Conservation (phyloP, 2,888 invertebrate species). For the Magallana nippona region DNA sequence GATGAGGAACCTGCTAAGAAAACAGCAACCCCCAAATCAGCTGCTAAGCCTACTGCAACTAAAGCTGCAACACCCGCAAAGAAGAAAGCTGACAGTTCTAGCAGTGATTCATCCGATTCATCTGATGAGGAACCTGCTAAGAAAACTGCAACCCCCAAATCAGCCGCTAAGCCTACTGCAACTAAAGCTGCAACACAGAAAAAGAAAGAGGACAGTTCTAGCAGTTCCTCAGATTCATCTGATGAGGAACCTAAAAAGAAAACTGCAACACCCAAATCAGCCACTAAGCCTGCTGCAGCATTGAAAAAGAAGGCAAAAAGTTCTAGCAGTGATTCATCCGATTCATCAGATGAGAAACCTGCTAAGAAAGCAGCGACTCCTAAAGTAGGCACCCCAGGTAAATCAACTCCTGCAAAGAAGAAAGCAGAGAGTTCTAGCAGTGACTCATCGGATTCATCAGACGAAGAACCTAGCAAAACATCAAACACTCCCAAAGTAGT, state of each 20-base stretch:
- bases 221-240: slow-evolving; percentile 34
- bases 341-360: slow-evolving; percentile 46
- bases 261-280: slow-evolving; percentile 41
- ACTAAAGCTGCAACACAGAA: neutral
- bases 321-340: slow-evolving; percentile 43
- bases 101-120: slow-evolving; percentile 50
- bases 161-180: slow-evolving; percentile 39
- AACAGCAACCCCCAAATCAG: slow-evolving; percentile 40
- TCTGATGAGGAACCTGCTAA: slow-evolving; percentile 50
- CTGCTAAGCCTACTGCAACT: slow-evolving; percentile 43
- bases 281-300: slow-evolving; percentile 33
- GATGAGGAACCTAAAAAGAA: slow-evolving; percentile 43
- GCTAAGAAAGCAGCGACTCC: slow-evolving; percentile 28
- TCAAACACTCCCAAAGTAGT: slow-evolving; percentile 22
- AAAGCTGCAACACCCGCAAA: slow-evolving; percentile 47
- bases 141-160: slow-evolving; percentile 39
- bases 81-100: slow-evolving; percentile 25
- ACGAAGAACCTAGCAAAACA: slow-evolving; percentile 43
- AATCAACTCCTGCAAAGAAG: slow-evolving; percentile 39
- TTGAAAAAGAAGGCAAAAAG: slow-evolving; percentile 46
- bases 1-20: slow-evolving; percentile 42
- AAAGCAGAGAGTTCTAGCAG: slow-evolving; percentile 45
- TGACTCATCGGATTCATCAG: slow-evolving; percentile 44
- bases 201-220: slow-evolving; percentile 30
- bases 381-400: slow-evolving; percentile 34